Conservation (phyloP, 2,113 vertebrate genomes). For the Cnemophilus loriae region DNA sequence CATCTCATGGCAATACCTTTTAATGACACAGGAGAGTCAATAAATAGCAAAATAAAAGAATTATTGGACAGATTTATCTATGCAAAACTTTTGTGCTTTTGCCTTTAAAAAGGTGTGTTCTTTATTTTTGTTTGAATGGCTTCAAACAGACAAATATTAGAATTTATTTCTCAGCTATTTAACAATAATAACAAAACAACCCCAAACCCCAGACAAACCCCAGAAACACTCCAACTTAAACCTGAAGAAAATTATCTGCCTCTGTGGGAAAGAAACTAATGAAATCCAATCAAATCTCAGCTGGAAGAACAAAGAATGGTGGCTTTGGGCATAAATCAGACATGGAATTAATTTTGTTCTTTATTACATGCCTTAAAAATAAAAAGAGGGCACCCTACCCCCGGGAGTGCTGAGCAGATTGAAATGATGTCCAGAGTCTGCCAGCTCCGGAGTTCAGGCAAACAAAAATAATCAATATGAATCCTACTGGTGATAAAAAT, state of each 20-base stretch:
- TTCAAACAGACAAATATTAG: neutral
- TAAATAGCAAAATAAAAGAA: neutral
- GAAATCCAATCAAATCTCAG: conserved; percentile 57
- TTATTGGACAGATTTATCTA: neutral
- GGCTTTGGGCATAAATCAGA: conserved; percentile 62
- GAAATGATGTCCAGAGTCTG: conserved; percentile 15
- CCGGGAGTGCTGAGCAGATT: conserved; percentile 29
- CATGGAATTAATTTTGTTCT: conserved; percentile 55
- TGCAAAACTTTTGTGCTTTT: neutral
- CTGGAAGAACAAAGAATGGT: conserved; percentile 40
- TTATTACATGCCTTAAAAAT: conserved; percentile 54
- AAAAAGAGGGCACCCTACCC: conserved; percentile 24
- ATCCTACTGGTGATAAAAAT: neutral
- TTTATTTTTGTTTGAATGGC: neutral
- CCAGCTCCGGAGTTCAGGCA: neutral
- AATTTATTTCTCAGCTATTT: neutral
- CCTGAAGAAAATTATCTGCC: conserved; percentile 11
- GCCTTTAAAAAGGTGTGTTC: neutral
- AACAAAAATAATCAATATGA: neutral
- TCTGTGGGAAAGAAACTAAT: conserved; percentile 41
- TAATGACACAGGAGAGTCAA: neutral
- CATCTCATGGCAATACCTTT: neutral
- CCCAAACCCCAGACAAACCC: neutral
- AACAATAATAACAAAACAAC: neutral
- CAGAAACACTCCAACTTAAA: conserved; percentile 2